Evolutionary conservation across 1,140 invertebrate genomes (phyloP).

Genomic region (Berghia stephanieae): DNA sequence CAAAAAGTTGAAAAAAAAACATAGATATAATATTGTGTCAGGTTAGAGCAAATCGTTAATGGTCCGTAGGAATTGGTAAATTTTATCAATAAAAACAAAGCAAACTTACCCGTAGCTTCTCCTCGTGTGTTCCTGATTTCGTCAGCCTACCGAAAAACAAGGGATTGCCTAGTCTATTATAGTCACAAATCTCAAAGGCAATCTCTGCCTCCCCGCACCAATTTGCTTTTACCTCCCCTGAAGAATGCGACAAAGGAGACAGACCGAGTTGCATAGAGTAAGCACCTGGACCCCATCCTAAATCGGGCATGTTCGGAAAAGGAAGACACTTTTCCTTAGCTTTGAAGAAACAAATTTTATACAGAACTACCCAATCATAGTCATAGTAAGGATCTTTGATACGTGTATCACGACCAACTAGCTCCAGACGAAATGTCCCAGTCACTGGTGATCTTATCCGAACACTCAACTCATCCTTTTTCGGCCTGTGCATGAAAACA

Average conservation of each 20-base stretch:
- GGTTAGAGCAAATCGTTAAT: too few relatives aligned
- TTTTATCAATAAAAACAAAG: too few relatives aligned
- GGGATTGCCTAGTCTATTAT: slow-evolving; percentile 8
- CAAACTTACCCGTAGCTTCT: slow-evolving; percentile 32
- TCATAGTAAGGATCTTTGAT: slow-evolving; percentile 42
- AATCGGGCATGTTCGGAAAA: slow-evolving; percentile 49
- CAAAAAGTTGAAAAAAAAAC: too few relatives aligned
- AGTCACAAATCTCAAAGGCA: slow-evolving; percentile 38
- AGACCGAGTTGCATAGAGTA: slow-evolving; percentile 44
- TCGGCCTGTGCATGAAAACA: slow-evolving; percentile 51
- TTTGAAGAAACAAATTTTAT: slow-evolving; percentile 47
- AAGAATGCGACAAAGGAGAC: slow-evolving; percentile 45
- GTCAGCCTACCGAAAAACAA: slow-evolving; percentile 19
- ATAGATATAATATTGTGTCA: too few relatives aligned
- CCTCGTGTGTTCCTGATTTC: slow-evolving; percentile 29
- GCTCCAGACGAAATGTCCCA: slow-evolving; percentile 46
- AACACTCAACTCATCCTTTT: slow-evolving; percentile 38
- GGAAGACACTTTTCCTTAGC: slow-evolving; percentile 41
- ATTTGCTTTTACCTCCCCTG: slow-evolving; percentile 44
- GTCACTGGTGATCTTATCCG: slow-evolving; percentile 42
- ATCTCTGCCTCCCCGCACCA: slow-evolving; percentile 49
- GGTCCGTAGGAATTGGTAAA: too few relatives aligned
- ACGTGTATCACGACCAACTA: slow-evolving; percentile 51
- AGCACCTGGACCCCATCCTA: slow-evolving; percentile 52
- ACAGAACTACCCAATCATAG: slow-evolving; percentile 56